phyloP scores from a whole-genome alignment of 2,113 vertebrate species.

The Gorilla gorilla region DNA sequence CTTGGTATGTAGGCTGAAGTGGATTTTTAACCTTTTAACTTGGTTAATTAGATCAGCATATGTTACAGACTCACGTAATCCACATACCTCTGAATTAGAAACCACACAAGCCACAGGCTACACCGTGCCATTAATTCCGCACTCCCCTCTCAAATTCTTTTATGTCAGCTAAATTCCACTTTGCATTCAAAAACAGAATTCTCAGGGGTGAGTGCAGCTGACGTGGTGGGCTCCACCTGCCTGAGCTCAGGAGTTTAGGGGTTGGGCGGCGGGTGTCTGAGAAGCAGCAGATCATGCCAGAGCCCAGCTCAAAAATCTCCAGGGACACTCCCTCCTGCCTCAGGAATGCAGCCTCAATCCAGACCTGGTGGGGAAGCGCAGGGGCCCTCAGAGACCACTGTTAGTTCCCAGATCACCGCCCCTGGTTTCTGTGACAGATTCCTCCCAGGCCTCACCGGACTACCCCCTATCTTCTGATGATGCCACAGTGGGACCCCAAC shows the following conservation, averaged over 20 bases:
- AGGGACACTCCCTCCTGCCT: not conserved
- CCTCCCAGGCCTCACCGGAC: not conserved
- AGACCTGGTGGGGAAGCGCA: not conserved
- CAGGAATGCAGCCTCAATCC: too few relatives aligned
- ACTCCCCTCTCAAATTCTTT: not conserved
- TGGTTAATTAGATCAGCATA: not conserved
- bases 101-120: rapidly evolving
- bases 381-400: not conserved
- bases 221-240: not conserved
- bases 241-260: not conserved
- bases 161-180: not conserved
- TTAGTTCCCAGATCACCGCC: rapidly evolving
- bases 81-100: not conserved
- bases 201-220: not conserved
- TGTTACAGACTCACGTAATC: not conserved
- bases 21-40: not conserved
- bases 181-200: not conserved
- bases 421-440: not conserved
- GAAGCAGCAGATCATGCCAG: not conserved
- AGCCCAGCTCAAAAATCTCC: not conserved
- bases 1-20: not conserved
- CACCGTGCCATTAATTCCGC: too few relatives aligned
- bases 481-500: rapidly evolving
- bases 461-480: not conserved
- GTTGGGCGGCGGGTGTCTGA: rapidly evolving